These are phyloP conservation scores for Argyresthia goedartella DNA, from an alignment of 2,888 invertebrate species.

Conservation along the genomic window DNA sequence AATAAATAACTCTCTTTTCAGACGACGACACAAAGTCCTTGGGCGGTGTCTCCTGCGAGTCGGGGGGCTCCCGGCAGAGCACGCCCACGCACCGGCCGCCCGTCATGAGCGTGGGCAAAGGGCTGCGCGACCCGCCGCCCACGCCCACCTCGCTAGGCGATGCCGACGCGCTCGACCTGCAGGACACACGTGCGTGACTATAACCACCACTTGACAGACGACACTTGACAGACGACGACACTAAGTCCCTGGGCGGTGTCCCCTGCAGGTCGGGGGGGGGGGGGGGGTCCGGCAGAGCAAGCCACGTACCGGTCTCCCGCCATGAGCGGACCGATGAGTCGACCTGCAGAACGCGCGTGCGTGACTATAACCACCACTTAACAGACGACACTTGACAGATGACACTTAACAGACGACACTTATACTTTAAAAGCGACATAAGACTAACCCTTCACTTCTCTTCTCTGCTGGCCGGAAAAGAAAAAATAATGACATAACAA, in stretches of 20 bases:
- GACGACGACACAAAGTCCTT: constrained; percentile 49
- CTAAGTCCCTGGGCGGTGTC: constrained; percentile 43
- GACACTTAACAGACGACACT: too few relatives aligned
- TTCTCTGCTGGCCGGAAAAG: too few relatives aligned
- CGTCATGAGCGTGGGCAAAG: constrained; percentile 78
- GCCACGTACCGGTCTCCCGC: constrained; percentile 81
- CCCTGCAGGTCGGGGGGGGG: constrained; percentile 45
- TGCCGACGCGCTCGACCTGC: constrained; percentile 50
- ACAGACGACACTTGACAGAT: too few relatives aligned
- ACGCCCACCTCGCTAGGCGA: constrained; percentile 58
- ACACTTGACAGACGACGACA: constrained; percentile 52
- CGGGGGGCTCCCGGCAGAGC: constrained; percentile 68
- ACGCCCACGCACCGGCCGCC: constrained; percentile 82
- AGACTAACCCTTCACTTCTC: too few relatives aligned
- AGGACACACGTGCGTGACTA: constrained; percentile 35
- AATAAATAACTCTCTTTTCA: too few relatives aligned
- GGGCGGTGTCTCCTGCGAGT: constrained; percentile 44
- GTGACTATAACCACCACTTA: neutral
- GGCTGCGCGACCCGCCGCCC: constrained; percentile 53
- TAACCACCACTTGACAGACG: neutral
- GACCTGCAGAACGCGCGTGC: constrained; percentile 49
- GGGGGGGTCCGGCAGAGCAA: constrained; percentile 74
- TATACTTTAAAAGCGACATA: too few relatives aligned
- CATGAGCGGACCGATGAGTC: constrained; percentile 74
- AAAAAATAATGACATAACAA: too few relatives aligned